Evolutionary conservation across 2,113 vertebrate species (phyloP).

Genomic region (Benitochromis conjunctus): DNA sequence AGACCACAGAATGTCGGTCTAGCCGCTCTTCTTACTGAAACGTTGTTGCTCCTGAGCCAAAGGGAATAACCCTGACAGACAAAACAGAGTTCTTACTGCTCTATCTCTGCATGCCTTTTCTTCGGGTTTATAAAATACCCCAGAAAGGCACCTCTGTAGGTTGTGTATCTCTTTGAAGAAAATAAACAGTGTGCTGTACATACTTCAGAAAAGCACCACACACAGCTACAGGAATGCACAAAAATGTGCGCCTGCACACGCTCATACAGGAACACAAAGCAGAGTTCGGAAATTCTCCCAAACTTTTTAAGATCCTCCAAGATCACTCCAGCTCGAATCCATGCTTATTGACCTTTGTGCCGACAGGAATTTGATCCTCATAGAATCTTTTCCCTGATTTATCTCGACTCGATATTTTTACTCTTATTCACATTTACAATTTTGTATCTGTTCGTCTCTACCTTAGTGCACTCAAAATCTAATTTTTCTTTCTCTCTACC

Average conservation of each 20-base stretch:
- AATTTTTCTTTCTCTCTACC: not conserved
- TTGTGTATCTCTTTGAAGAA: not conserved
- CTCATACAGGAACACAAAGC: not conserved
- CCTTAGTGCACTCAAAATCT: not conserved
- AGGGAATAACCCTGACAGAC: slow-evolving; percentile 1
- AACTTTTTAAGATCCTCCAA: slow-evolving; percentile 5
- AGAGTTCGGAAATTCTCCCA: not conserved
- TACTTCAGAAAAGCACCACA: not conserved
- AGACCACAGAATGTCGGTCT: not conserved
- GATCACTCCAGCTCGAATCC: slow-evolving; percentile 6
- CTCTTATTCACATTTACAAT: not conserved
- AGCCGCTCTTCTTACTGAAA: not conserved
- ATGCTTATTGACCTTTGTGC: not conserved
- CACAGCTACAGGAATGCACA: not conserved
- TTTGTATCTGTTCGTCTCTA: not conserved
- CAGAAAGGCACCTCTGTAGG: not conserved
- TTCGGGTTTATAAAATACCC: not conserved
- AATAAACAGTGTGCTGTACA: not conserved
- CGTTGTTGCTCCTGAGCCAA: not conserved
- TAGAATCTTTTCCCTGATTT: slow-evolving; percentile 7
- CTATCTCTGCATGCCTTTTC: slow-evolving; percentile 1
- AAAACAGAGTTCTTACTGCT: slow-evolving; percentile 32
- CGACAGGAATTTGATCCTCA: not conserved
- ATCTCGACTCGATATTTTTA: not conserved
- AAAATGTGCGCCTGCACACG: not conserved